A percentile compares a stretch with the other conserved stretches of the same genome.
Evolutionary conservation across 1,140 invertebrate genomes (phyloP).

Genomic region (Chlorops oryzae): DNA sequence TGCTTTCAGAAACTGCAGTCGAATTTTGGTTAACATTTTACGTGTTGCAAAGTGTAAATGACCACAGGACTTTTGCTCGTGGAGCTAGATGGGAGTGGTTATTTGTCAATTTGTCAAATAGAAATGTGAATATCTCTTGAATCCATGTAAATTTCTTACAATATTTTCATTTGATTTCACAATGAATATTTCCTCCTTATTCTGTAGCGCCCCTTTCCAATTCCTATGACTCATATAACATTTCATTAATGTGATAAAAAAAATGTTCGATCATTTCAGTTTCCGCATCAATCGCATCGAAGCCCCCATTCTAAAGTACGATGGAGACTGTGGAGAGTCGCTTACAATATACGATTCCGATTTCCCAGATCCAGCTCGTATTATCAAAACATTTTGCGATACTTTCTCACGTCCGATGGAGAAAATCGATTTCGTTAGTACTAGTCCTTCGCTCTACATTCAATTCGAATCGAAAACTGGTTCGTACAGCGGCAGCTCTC

Average conservation of each 20-base stretch:
- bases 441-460: constrained; percentile 75
- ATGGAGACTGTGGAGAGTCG: constrained; percentile 82
- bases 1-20: too few species aligned
- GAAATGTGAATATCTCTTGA: too few species aligned
- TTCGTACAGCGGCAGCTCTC: constrained; percentile 78
- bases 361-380: constrained; percentile 75
- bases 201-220: too few species aligned
- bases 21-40: too few species aligned
- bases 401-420: constrained; percentile 86
- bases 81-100: too few species aligned
- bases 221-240: background rate
- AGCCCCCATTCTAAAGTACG: constrained; percentile 76
- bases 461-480: constrained; percentile 85
- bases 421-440: constrained; percentile 85
- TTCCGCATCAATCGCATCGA: constrained; percentile 84
- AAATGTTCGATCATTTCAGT: constrained; percentile 51
- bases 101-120: too few species aligned
- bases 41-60: too few species aligned
- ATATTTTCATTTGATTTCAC: too few species aligned
- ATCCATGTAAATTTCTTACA: too few species aligned
- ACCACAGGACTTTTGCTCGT: too few species aligned
- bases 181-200: too few species aligned
- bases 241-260: background rate
- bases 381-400: constrained; percentile 88
- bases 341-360: constrained; percentile 80